These are phyloP conservation scores for Sweltsa coloradensis DNA, from an alignment of 1,140 invertebrate species.

Conservation along the genomic window DNA sequence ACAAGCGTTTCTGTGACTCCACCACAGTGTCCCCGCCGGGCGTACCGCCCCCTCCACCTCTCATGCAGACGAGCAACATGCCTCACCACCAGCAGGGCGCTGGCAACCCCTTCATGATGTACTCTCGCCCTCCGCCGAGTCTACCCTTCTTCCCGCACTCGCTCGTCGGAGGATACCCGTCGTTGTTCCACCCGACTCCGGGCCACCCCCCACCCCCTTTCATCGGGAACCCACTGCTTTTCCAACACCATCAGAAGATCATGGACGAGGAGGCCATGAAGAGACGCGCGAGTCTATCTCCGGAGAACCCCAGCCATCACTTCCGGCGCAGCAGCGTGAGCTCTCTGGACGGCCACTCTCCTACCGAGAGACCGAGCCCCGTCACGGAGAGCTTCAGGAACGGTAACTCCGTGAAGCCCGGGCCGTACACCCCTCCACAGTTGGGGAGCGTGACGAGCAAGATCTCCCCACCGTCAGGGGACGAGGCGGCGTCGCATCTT, in stretches of 20 bases:
- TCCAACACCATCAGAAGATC: conserved; percentile 26
- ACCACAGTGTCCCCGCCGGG: conserved; percentile 34
- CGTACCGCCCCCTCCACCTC: conserved; percentile 32
- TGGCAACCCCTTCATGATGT: conserved; percentile 53
- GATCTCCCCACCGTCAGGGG: conserved; percentile 47
- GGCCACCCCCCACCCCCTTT: conserved; percentile 32
- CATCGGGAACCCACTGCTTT: conserved; percentile 38
- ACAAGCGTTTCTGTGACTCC: conserved; percentile 73
- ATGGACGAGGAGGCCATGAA: conserved; percentile 20
- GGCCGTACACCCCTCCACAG: no score
- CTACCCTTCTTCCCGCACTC: conserved; percentile 46
- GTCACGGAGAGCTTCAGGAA: background rate
- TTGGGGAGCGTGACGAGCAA: no score
- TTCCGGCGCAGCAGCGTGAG: background rate
- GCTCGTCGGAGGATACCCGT: conserved; percentile 43
- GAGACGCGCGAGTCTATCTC: conserved; percentile 24
- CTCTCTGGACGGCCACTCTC: background rate
- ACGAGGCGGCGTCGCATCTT: conserved; percentile 46
- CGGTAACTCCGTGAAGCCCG: conserved; percentile 27
- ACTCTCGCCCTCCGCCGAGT: conserved; percentile 34
- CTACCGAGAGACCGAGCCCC: background rate
- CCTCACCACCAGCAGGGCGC: conserved; percentile 1
- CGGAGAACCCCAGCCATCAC: conserved; percentile 17
- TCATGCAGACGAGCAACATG: conserved; percentile 14
- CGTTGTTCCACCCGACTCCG: conserved; percentile 38